A percentile compares a stretch with the other conserved stretches of the same genome.
Evolutionary conservation across 2,797 vertebrate genomes (phyloP).

Genomic region (Danio aesculapii): DNA sequence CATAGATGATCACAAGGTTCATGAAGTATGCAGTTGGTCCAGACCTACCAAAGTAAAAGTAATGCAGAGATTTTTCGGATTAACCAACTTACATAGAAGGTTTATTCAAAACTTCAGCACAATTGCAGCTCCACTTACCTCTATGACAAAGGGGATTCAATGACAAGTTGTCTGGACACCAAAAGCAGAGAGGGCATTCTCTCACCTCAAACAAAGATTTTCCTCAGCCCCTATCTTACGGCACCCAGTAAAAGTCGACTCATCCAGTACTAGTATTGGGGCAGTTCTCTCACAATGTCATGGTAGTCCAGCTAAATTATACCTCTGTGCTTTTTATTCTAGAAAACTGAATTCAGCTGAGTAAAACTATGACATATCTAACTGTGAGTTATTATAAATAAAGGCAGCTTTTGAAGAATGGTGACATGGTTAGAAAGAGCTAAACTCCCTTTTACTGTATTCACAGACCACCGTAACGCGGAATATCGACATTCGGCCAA

Average conservation of each 20-base stretch:
- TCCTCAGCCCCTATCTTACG: not conserved
- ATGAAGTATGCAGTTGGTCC: not conserved
- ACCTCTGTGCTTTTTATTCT: not conserved
- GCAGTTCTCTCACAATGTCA: not conserved
- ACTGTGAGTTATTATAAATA: not conserved
- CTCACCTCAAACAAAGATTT: not conserved
- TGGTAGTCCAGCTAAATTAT: not conserved
- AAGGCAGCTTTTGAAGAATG: not conserved
- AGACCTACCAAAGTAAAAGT: not conserved
- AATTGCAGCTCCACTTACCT: not conserved
- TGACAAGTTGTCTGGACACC: not conserved
- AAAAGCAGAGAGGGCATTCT: not conserved
- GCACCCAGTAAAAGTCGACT: slow-evolving; percentile 10
- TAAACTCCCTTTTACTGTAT: not conserved
- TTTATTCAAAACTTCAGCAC: not conserved
- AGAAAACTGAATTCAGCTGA: not conserved
- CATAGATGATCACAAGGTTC: not conserved
- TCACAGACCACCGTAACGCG: slow-evolving; percentile 9
- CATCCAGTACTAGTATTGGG: not conserved
- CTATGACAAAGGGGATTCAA: not conserved
- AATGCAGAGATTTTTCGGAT: not conserved
- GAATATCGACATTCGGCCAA: no score
- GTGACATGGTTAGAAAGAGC: slow-evolving; percentile 15
- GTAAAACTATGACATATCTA: not conserved
- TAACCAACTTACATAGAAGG: not conserved